Evolutionary conservation across 1,140 invertebrate species (phyloP).

Genomic region (Stegodyphus mimosarum): DNA sequence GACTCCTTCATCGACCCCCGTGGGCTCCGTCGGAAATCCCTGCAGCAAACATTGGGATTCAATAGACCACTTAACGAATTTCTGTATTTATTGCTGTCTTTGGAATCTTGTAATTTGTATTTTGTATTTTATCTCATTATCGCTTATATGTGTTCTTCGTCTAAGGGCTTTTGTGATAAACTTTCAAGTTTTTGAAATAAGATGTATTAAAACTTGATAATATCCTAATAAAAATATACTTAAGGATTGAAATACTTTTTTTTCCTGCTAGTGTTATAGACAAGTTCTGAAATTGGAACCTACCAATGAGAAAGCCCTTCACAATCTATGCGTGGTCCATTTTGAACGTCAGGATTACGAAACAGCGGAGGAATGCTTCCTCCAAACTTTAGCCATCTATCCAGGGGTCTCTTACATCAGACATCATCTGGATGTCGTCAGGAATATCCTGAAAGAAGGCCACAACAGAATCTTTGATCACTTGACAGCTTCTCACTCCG

Average conservation of each 20-base stretch:
- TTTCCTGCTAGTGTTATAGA: constrained; percentile 81
- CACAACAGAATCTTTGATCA: constrained; percentile 4
- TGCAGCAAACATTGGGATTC: too few relatives aligned
- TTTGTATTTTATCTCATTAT: too few relatives aligned
- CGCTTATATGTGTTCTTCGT: too few relatives aligned
- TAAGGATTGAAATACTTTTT: not conserved
- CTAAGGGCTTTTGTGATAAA: too few relatives aligned
- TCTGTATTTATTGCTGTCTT: too few relatives aligned
- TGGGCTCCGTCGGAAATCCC: too few relatives aligned
- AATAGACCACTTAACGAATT: too few relatives aligned
- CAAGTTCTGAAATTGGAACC: constrained; percentile 88
- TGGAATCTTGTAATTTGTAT: too few relatives aligned
- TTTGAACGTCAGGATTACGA: constrained; percentile 49
- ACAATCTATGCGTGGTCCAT: constrained; percentile 95
- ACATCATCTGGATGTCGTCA: constrained; percentile 56
- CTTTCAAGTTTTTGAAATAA: too few relatives aligned
- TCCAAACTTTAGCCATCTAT: constrained; percentile 33
- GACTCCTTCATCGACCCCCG: too few relatives aligned
- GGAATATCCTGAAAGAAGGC: constrained; percentile 36
- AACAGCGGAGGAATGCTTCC: constrained; percentile 57
- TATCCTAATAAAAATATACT: not conserved
- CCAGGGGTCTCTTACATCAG: constrained; percentile 54
- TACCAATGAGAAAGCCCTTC: constrained; percentile 90
- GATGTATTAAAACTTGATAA: too few relatives aligned
- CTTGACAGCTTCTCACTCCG: constrained; percentile 3